Evolutionary conservation across 2,797 vertebrate species (phyloP).

Genomic region (Coranthus polyacanthus): DNA sequence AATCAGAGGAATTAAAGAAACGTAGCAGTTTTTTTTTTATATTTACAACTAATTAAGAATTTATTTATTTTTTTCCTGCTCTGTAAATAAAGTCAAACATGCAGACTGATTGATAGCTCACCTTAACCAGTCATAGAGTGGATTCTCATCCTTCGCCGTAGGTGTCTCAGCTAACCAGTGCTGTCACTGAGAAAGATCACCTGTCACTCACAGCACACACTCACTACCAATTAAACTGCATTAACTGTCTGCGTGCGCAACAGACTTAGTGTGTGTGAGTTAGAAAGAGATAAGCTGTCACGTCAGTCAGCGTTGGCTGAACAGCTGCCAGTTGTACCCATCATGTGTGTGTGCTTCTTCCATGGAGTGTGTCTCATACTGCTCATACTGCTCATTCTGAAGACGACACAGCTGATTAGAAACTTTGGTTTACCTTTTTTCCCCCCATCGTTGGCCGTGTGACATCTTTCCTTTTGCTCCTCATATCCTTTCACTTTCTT

Average conservation of each 20-base stretch:
- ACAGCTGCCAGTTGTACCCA: conserved; percentile 2
- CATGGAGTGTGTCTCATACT: neutral
- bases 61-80: too few species aligned
- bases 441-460: neutral
- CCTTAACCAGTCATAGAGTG: conserved; percentile 28
- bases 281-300: neutral
- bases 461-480: neutral
- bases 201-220: conserved; percentile 49
- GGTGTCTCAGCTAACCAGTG: conserved; percentile 34
- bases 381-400: conserved; percentile 2
- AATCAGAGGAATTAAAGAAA: too few species aligned
- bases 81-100: conserved; percentile 13
- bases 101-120: conserved; percentile 29
- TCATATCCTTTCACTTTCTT: neutral
- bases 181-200: conserved; percentile 50
- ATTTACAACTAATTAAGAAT: too few species aligned
- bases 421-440: neutral
- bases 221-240: conserved; percentile 37
- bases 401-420: conserved; percentile 15
- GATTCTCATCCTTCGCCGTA: neutral
- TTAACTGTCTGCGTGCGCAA: conserved; percentile 12
- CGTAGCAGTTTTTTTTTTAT: too few species aligned
- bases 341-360: conserved; percentile 5
- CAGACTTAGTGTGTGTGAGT: neutral
- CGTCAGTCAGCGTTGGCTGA: conserved; percentile 14